Evolutionary conservation across 1,140 invertebrate species (phyloP).

Genomic region (Colletes latitarsis): DNA sequence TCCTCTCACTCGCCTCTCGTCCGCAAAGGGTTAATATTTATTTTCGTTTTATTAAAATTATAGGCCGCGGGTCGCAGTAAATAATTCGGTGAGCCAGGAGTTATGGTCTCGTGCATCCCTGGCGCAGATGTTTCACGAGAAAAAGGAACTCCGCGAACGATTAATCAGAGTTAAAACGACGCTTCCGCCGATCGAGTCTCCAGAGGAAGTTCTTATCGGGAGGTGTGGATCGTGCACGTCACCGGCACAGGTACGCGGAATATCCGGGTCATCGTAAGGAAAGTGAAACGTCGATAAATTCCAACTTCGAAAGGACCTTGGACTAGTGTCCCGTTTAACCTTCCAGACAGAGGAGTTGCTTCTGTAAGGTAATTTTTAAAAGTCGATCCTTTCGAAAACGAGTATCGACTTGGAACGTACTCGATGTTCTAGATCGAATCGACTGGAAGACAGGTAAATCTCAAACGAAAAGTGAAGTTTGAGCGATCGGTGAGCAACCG

Average conservation of each 20-base stretch:
- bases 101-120: neutral
- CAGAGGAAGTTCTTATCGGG: conserved; percentile 39
- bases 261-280: conserved; percentile 55
- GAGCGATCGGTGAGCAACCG: too few species aligned
- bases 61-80: too few species aligned
- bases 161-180: conserved; percentile 28
- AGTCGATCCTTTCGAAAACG: neutral
- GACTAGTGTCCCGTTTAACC: conserved; percentile 43
- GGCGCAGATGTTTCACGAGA: neutral
- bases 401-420: too few species aligned
- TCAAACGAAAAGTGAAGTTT: neutral
- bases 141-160: neutral
- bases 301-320: conserved; percentile 52
- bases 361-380: neutral
- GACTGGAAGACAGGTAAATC: too few species aligned
- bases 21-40: neutral
- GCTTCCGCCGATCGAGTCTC: conserved; percentile 14
- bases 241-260: conserved; percentile 28
- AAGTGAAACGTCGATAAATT: conserved; percentile 61
- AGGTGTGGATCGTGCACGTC: conserved; percentile 30
- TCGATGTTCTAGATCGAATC: too few species aligned
- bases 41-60: too few species aligned
- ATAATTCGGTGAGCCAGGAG: too few species aligned
- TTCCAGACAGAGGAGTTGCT: neutral
- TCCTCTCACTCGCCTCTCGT: too few species aligned